Conservation (phyloP, 2,888 invertebrate species). For the Leuctra nigra region DNA sequence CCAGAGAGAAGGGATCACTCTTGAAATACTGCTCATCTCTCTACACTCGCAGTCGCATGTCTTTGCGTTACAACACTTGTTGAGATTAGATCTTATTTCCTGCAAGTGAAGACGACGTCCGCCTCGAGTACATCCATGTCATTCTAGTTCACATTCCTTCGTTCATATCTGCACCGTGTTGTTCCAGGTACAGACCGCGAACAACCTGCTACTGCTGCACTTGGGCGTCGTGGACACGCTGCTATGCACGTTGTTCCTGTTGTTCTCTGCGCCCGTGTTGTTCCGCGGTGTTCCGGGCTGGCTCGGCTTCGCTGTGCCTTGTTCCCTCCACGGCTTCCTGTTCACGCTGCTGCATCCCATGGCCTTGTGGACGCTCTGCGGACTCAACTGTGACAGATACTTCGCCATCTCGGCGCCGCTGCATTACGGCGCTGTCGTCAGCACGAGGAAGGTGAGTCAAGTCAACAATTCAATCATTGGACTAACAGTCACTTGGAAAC, state of each 20-base stretch:
- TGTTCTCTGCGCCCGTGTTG: conserved; percentile 48
- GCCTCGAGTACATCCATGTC: too few species aligned
- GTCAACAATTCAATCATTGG: too few species aligned
- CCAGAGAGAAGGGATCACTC: too few species aligned
- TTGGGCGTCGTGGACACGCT: conserved; percentile 63
- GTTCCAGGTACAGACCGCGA: conserved; percentile 55
- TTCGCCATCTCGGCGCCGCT: conserved; percentile 74
- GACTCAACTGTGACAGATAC: conserved; percentile 70
- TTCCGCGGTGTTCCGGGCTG: conserved; percentile 29
- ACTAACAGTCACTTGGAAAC: too few species aligned
- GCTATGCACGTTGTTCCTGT: conserved; percentile 54
- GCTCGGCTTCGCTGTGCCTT: conserved; percentile 40
- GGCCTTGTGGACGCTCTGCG: conserved; percentile 72
- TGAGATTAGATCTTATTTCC: too few species aligned
- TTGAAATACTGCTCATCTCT: too few species aligned
- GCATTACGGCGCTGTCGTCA: conserved; percentile 71
- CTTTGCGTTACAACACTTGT: too few species aligned
- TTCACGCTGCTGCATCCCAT: conserved; percentile 66
- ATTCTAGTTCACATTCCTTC: too few species aligned
- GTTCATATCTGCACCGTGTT: too few species aligned
- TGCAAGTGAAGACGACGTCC: too few species aligned
- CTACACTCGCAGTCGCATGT: too few species aligned
- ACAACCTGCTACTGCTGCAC: conserved; percentile 64
- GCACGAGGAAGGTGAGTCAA: conserved; percentile 63
- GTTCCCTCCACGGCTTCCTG: conserved; percentile 58